Base-by-base conservation (phyloP, 2,113 vertebrate species). In the Oostethus manadensis region DNA sequence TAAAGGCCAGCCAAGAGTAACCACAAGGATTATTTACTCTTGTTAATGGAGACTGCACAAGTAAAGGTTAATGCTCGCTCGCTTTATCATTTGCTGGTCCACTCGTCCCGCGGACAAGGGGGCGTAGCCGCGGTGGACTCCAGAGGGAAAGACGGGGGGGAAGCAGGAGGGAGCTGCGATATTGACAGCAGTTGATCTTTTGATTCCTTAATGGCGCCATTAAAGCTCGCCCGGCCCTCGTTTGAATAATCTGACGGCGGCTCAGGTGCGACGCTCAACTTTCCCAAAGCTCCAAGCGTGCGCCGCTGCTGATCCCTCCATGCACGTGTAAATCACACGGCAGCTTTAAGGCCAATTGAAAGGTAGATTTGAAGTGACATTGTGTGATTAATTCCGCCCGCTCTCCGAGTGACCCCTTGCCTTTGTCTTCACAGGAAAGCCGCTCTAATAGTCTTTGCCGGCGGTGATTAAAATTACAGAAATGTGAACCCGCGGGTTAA, bases 1-100 rank as follows among this genome's bases (percentile, higher is more conserved):
- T 84, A 81, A 88, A 84, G 82, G 80, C 77, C 76, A 76, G 84
- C 80, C 82, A 74, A 74, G 79, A 82, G 85, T 86, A 88, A 91
- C 90, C 87, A 90, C 86, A 91, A 87, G 88, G 86, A 88, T 89
- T 90, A 90, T 90, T 90, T 91, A 88, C 82, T 86, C 82, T 83
- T 78, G 81, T 88, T 90, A 89, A 91, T 89, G 87, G 86, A 86
- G 86, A 78, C 79, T 87, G 72, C 77, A 77, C 77, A 79, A 78
- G 71, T 85, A 88, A 89, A 90, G 88, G 90, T 90, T 90, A 90
- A 89, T 84, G 85, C 86, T 78, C 78, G 79, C 71, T 80, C 60
- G 73, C 69, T 84, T 58, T 85, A 84, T 87, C 76, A 84, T 87
- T 87, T 87, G 82, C 76, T 60, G 73, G 65, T 73, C 49, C 48